These are phyloP conservation scores for Tapirus terrestris DNA, from an alignment of 2,113 vertebrate genomes.

Conservation along the genomic window DNA sequence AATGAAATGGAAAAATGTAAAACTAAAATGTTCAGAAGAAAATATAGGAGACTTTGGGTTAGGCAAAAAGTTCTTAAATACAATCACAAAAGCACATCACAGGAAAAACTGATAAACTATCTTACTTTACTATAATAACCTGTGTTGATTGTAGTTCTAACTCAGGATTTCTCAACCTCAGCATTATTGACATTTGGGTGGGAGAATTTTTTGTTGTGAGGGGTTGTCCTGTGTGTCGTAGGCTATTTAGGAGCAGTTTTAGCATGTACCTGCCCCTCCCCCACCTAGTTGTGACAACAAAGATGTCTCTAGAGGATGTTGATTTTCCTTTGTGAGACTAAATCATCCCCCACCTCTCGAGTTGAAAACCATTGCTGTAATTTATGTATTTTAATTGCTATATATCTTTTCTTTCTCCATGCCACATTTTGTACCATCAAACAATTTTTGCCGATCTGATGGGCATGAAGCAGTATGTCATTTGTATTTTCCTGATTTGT, in stretches of 20 bases:
- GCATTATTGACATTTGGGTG: background rate
- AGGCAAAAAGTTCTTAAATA: background rate
- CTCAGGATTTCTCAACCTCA: background rate
- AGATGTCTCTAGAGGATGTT: background rate
- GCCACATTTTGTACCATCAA: background rate
- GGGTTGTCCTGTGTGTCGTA: background rate
- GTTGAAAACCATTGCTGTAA: background rate
- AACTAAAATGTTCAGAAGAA: conserved; percentile 12
- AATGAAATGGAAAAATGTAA: background rate
- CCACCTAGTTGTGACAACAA: background rate
- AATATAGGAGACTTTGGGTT: background rate
- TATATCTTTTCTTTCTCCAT: background rate
- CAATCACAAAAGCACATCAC: background rate
- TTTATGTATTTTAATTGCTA: background rate
- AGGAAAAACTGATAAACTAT: background rate
- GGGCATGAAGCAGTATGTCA: background rate
- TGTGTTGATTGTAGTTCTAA: background rate
- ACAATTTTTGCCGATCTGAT: background rate
- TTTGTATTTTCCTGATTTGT: background rate
- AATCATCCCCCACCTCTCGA: background rate
- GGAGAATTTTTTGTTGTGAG: background rate
- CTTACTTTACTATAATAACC: background rate
- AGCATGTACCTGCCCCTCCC: background rate
- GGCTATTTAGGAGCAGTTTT: background rate
- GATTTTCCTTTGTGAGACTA: background rate